Evolutionary conservation across 2,113 vertebrate genomes (phyloP).

Genomic region (human): GRCh38 chr11:20280501-20281000

Average conservation of each 20-base stretch:
- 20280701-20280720: background rate
- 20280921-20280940: background rate
- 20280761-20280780: background rate
- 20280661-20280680: background rate
- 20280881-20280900: background rate
- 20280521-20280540: background rate
- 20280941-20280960: background rate
- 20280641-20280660: background rate
- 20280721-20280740: background rate
- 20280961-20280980: background rate
- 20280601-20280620: background rate
- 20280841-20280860: background rate
- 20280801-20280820: background rate
- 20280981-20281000: background rate
- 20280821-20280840: too few relatives aligned
- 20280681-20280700: background rate
- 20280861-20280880: background rate
- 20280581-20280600: background rate
- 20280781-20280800: background rate
- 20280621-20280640: background rate
- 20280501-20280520: background rate
- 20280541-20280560: background rate
- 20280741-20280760: background rate
- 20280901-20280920: background rate
- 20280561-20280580: background rate